Conservation (phyloP, 2,888 invertebrate genomes). For the Apodemia mormo region DNA sequence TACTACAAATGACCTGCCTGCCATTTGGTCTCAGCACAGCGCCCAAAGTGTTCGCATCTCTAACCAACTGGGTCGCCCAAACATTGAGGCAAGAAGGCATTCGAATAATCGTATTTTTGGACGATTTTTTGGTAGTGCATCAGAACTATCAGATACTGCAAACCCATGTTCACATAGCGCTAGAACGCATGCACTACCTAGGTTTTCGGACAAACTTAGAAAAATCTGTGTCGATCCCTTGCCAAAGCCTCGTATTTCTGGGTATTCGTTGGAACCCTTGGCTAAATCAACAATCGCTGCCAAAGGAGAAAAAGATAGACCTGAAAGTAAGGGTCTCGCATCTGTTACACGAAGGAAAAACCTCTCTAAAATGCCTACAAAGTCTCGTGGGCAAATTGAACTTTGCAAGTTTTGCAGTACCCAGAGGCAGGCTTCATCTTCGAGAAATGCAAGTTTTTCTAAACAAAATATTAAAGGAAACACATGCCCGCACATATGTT, state of each 20-base stretch:
- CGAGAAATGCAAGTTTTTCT: constrained; percentile 3
- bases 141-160: constrained; percentile 18
- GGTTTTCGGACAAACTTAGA: constrained; percentile 11
- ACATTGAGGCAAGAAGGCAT: not conserved
- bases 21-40: not conserved
- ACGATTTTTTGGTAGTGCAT: constrained; percentile 18
- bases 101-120: not conserved
- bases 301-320: constrained; percentile 16
- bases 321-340: not conserved
- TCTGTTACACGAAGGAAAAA: not conserved
- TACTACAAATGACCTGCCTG: not conserved
- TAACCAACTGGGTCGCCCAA: not conserved
- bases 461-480: not conserved
- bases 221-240: not conserved
- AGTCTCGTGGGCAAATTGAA: constrained; percentile 6
- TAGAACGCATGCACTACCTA: constrained; percentile 1
- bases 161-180: not conserved
- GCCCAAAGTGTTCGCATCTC: too few relatives aligned
- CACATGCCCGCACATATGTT: not conserved
- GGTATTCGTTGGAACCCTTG: constrained; percentile 23
- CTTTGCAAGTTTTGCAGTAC: constrained; percentile 15
- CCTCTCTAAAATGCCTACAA: not conserved
- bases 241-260: not conserved
- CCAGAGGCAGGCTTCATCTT: constrained; percentile 9
- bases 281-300: constrained; percentile 21